Conservation (phyloP, 1,140 invertebrate genomes). For the Drosophila virilis region DNA sequence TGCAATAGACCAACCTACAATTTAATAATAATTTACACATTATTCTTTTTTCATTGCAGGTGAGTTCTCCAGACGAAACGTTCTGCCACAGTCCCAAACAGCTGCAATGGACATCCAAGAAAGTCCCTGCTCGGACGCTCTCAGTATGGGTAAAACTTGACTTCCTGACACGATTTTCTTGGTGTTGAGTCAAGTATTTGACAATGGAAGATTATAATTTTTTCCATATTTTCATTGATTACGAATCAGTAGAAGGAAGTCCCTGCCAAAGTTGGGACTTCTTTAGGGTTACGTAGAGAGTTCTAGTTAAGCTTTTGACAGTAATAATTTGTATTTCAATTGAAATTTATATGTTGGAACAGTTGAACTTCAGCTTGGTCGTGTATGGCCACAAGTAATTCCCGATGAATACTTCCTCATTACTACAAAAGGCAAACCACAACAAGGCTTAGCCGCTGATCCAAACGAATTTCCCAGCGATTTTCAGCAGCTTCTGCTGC, state of each 20-base stretch:
- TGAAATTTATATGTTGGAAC: neutral
- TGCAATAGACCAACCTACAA: conserved; percentile 7
- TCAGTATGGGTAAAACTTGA: neutral
- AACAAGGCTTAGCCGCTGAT: conserved; percentile 4
- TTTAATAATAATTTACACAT: conserved; percentile 25
- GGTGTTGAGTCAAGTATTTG: neutral
- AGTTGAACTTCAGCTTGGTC: neutral
- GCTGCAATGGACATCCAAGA: neutral
- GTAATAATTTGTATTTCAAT: too few species aligned
- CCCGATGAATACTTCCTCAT: conserved; percentile 21
- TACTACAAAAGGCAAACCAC: conserved; percentile 15
- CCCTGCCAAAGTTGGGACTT: neutral
- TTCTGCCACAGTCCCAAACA: neutral
- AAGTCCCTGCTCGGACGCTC: neutral
- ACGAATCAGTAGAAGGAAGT: neutral
- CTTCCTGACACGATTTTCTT: neutral
- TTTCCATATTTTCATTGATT: neutral
- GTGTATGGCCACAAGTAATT: conserved; percentile 12
- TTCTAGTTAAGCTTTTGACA: too few species aligned
- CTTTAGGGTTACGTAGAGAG: too few species aligned
- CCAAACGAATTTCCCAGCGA: conserved; percentile 34
- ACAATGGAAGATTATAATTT: neutral
- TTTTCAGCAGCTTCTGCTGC: conserved; percentile 24
- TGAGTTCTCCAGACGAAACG: conserved; percentile 40
- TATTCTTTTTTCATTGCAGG: conserved; percentile 61